A percentile compares a stretch with the other conserved stretches of the same genome.
Evolutionary conservation across 2,113 vertebrate genomes (phyloP).

Genomic region (Eurystomus gularis): DNA sequence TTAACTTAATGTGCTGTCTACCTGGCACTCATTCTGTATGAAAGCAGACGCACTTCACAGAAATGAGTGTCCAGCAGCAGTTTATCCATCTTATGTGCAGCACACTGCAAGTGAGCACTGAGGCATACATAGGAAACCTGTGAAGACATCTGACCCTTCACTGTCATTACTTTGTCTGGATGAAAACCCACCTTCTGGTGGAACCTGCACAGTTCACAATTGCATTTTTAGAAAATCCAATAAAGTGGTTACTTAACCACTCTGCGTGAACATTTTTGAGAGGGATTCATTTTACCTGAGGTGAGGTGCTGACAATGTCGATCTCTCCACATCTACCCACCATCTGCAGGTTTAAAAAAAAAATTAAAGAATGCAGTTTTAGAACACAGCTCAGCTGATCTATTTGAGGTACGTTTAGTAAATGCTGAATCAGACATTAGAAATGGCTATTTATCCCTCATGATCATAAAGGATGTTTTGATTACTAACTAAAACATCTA

Average conservation of each 20-base stretch:
- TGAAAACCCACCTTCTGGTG: not conserved
- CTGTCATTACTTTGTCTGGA: not conserved
- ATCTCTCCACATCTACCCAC: not conserved
- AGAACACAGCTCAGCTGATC: not conserved
- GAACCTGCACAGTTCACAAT: not conserved
- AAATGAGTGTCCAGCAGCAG: not conserved
- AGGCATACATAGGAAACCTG: accelerated
- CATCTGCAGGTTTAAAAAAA: not conserved
- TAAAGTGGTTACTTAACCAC: not conserved
- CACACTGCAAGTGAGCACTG: not conserved
- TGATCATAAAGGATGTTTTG: not conserved
- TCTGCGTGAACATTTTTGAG: not conserved
- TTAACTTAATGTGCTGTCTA: not conserved
- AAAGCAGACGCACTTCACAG: not conserved
- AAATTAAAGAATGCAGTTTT: not conserved
- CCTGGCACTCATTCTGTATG: not conserved
- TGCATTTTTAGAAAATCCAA: not conserved
- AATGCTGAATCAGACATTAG: not conserved
- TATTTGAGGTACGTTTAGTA: not conserved
- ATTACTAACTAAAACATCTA: not conserved
- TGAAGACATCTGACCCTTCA: not conserved
- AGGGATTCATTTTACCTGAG: not conserved
- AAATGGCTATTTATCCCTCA: not conserved
- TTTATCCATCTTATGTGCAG: not conserved
- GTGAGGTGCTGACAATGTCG: not conserved